These are phyloP conservation scores for Crocuta crocuta DNA, from an alignment of 2,113 vertebrate genomes.

Conservation along the genomic window DNA sequence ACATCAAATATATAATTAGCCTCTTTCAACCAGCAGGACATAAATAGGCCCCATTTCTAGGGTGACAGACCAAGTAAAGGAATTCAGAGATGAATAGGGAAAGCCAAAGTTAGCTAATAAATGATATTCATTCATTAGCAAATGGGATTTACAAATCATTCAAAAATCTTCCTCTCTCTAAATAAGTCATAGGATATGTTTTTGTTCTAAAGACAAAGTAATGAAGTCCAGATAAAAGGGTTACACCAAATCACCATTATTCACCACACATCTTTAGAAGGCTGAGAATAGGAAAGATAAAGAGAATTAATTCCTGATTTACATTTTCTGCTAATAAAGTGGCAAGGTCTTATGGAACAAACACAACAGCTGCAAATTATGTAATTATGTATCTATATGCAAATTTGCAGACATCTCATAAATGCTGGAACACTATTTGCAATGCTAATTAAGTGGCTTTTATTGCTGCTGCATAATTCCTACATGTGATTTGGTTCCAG, in stretches of 20 bases:
- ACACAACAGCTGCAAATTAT: constrained; percentile 90
- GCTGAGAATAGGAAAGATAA: constrained; percentile 72
- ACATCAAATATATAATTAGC: constrained; percentile 66
- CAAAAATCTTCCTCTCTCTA: constrained; percentile 54
- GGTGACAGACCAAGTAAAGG: constrained; percentile 35
- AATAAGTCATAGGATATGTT: not conserved
- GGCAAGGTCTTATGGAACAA: constrained; percentile 87
- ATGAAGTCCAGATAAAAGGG: constrained; percentile 73
- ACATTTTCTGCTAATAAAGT: constrained; percentile 86
- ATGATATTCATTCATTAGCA: constrained; percentile 53
- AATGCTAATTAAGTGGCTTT: constrained; percentile 90
- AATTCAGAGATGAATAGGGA: constrained; percentile 62
- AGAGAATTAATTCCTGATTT: constrained; percentile 85
- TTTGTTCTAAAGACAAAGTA: constrained; percentile 68
- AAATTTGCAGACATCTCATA: constrained; percentile 89
- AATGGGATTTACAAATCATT: constrained; percentile 74
- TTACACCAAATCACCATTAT: constrained; percentile 39
- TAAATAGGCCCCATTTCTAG: constrained; percentile 67
- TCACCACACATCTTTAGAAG: constrained; percentile 78
- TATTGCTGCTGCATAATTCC: constrained; percentile 89
- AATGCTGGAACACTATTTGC: constrained; percentile 88
- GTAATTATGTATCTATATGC: constrained; percentile 91
- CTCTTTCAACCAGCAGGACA: constrained; percentile 41
- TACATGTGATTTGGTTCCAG: constrained; percentile 88
- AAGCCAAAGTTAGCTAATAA: constrained; percentile 55